Conservation (phyloP, 1,140 invertebrate species). For the Pseudomyrmex cubaensis region DNA sequence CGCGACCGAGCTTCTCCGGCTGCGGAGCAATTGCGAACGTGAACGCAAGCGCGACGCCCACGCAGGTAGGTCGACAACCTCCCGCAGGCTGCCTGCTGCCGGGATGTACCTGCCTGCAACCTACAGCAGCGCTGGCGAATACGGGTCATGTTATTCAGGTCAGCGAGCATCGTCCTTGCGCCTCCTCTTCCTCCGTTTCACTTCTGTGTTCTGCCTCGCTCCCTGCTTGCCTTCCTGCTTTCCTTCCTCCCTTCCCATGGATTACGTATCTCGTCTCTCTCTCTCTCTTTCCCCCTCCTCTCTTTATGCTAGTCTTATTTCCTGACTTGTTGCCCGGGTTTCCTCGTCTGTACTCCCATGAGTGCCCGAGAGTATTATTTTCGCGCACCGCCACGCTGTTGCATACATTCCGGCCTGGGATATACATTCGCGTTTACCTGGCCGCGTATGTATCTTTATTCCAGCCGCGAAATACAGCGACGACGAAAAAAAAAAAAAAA, state of each 20-base stretch:
- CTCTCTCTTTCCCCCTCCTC: background rate
- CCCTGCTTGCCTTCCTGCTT: background rate
- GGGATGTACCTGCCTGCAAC: conserved; percentile 31
- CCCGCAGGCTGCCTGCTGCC: background rate
- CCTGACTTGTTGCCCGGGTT: conserved; percentile 1
- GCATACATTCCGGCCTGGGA: background rate
- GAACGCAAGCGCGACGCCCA: conserved; percentile 26
- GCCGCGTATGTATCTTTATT: conserved; percentile 9
- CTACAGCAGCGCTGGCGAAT: conserved; percentile 46
- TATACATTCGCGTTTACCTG: conserved; percentile 7
- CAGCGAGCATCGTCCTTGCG: conserved; percentile 61
- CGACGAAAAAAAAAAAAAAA: background rate
- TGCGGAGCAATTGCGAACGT: background rate
- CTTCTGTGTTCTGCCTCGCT: background rate
- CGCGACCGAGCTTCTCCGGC: background rate
- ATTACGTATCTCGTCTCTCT: background rate
- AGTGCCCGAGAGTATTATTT: conserved; percentile 57
- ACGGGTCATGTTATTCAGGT: conserved; percentile 71
- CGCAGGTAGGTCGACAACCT: conserved; percentile 38
- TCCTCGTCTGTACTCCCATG: conserved; percentile 37
- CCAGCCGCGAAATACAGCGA: background rate
- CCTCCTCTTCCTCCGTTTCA: conserved; percentile 6
- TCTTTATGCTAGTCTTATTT: background rate
- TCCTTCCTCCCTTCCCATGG: background rate
- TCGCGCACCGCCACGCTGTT: conserved; percentile 8